Base-by-base conservation (phyloP, 2,797 vertebrate species). In the Percopsis omiscomaycus region DNA sequence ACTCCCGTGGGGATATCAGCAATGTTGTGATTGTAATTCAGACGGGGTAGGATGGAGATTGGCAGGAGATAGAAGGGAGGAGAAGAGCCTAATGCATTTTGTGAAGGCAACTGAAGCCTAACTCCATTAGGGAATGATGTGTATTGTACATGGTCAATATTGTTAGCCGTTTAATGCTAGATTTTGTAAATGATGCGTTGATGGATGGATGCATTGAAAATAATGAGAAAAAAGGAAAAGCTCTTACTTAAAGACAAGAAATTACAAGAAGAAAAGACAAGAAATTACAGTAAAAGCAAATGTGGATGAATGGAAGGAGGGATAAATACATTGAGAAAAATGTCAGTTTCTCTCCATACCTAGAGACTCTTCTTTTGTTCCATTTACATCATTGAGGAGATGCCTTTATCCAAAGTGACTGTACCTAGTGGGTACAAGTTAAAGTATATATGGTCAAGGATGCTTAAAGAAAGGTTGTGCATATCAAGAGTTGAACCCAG, bases 231-330 rank as follows among this genome's bases (percentile, higher is more conserved):
- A 73, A 22, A 66, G 1, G 73, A 81, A 78, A 85, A 42, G 37
- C 4, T 48, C 5, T 13, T 13, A 13, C 10, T 84, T 84, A 84
- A 86, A 84, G 61, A 69, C 67, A 69, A 56, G 22, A 22, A 22
- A 22, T 22, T 22, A 22, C 22, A 22, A 22, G 22, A 22, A 22
- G 22, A 22, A 1, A 22, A 22, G 22, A 22, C 22, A 22, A 22
- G 22, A 22, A 22, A 22, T 22, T 22, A 22, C 22, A 22, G 22
- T 22, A 22, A 22, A 22, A n/a, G 4, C 12, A 15, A 51, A 56
- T 46, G 15, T n/a, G n/a, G 37, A 52, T 52, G 9, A 52, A 51
- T 51, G 49, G n/a, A 15, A 51, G n/a, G 49, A 27, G 50, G 16
- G 1, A 27, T 22, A 27, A 10, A 27, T 16, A 27, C 11, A 12